Conservation (phyloP, 2,113 vertebrate species). For the Ia io region DNA sequence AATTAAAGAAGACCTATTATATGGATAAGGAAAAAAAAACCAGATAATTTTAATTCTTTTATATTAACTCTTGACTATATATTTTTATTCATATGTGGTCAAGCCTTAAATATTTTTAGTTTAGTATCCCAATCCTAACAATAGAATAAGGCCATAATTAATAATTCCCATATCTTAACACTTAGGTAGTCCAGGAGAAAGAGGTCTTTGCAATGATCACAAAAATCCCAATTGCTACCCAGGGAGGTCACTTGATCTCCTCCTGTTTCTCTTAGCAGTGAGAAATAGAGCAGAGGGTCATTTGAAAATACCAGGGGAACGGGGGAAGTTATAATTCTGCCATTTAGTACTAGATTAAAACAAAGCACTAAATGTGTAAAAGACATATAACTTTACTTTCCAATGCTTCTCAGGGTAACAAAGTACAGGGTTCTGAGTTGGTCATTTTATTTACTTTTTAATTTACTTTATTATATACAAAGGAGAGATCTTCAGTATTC, state of each 20-base stretch:
- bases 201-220: neutral
- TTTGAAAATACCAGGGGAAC: neutral
- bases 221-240: neutral
- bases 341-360: neutral
- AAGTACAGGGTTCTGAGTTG: neutral
- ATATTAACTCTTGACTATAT: neutral
- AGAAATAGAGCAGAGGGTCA: neutral
- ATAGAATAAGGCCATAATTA: neutral
- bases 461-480: neutral
- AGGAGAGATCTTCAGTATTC: neutral
- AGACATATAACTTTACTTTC: neutral
- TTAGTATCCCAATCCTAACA: neutral
- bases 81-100: neutral
- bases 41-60: neutral
- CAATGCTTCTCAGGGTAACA: neutral
- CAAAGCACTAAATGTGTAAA: neutral
- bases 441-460: neutral
- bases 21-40: neutral
- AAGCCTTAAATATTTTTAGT: neutral
- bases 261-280: neutral
- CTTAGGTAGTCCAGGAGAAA: neutral
- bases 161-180: neutral
- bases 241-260: neutral
- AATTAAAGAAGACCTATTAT: neutral
- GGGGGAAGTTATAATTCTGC: neutral